Conservation (phyloP, 2,888 invertebrate species). For the Apotomis capreana region DNA sequence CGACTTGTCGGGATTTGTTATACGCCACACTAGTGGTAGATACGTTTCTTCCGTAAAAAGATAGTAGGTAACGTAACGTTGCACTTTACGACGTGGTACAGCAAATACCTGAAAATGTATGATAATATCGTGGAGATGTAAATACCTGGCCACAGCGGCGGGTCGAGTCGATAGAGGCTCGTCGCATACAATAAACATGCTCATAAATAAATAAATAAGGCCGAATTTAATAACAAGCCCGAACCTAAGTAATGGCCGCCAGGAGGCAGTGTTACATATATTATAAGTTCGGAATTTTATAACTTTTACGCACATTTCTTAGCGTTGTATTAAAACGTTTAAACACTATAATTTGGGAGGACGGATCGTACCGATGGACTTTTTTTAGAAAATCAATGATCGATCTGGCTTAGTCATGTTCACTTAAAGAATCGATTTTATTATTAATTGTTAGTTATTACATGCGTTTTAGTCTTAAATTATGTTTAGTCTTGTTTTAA, state of each 20-base stretch:
- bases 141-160: constrained; percentile 13
- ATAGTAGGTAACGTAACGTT: background rate
- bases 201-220: constrained; percentile 81
- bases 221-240: constrained; percentile 81
- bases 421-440: constrained; percentile 34
- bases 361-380: constrained; percentile 58
- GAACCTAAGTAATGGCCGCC: constrained; percentile 78
- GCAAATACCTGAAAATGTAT: constrained; percentile 17
- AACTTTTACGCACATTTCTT: constrained; percentile 79
- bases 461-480: background rate
- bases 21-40: no score
- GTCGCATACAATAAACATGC: constrained; percentile 64
- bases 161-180: constrained; percentile 40
- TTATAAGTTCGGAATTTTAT: constrained; percentile 72
- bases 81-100: background rate
- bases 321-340: constrained; percentile 77
- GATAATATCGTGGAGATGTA: constrained; percentile 31
- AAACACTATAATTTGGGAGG: constrained; percentile 79
- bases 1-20: no score
- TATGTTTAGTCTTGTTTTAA: background rate
- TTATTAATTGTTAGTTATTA: constrained; percentile 27
- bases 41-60: background rate
- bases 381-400: constrained; percentile 61
- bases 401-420: constrained; percentile 40
- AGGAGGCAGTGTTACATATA: constrained; percentile 79